Evolutionary conservation across 2,888 invertebrate genomes (phyloP), one percentile per base, ranked within the genome.

Genomic region (Pyrrhosoma nymphula): DNA sequence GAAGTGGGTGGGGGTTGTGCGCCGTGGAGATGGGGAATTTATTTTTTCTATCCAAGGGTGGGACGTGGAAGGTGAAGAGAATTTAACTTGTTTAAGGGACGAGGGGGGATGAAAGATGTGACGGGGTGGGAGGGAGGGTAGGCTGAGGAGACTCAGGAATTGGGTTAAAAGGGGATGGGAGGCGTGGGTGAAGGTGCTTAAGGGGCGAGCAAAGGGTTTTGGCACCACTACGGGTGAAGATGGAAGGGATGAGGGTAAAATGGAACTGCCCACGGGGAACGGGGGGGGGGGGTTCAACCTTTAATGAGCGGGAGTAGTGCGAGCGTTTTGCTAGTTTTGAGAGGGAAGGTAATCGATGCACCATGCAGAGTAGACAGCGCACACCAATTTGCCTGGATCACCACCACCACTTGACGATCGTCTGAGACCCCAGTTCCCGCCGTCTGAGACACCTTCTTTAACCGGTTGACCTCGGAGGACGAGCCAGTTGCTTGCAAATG

Each of bases 11-110:
- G 69, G 82, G 35, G 82, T n/a, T 69, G n/a, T 35, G 30, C 30
- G 18, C 35, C 16, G 82, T 26, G 35, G 75, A 35, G 35, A 82
- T 35, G 82, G 35, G 35, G 35, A 4, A 20, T 20, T 20, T 14
- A 60, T 4, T 60, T 20, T 82, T 35, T 82, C 12, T 35, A 14
- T 35, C 1, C 3, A 1, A 14, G 35, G 69, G 60, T 10, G 47
- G 69, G 12, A 69, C 3, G 35, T 35, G 82, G 16, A 26, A 82
- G 82, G 35, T 82, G 82, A 82, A 35, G 30, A 82, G 35, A 82
- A 82, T 82, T 82, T 82, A 82, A 82, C 82, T 82, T 82, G 82
- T 35, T 82, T 82, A 82, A 35, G 82, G 82, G 82, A 18, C 82
- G 26, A 60, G 47, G 26, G 69, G 35, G 30, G 82, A 82, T 82